Base-by-base conservation (phyloP, 2,113 vertebrate genomes). In the Scalopus aquaticus region DNA sequence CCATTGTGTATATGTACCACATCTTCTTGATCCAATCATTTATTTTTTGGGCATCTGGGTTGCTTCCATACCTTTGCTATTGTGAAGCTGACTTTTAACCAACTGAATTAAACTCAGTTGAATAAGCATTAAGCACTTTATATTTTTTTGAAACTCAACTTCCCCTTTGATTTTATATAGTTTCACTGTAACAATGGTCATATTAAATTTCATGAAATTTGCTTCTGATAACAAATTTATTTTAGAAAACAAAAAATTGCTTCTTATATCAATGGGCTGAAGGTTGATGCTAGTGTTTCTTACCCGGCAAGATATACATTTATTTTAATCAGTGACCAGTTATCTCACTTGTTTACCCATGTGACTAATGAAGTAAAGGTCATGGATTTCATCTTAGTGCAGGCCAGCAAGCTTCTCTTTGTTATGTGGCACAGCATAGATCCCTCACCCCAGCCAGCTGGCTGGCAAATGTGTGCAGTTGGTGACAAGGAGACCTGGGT, bases 401-500 rank as follows among this genome's bases (percentile, higher is more conserved):
- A 90, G 89, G 9, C 73, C 73, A 90, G 92, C 56, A 94, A 80
- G 39, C 56, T 70, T 94, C 46, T 93, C 83, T 95, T 92, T 97
- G 87, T 96, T 78, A 73, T 26, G 28, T 90, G 93, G 72, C 91
- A 94, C 49, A 77, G 58, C 32, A 81, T 79, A 76, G 1, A 1
- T 76, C 62, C 42, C 90, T 89, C 92, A 94, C 83, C 54, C 67
- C 80, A 90, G 42, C 89, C 96, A 97, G 93, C 95, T 97, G 92
- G 91, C 91, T 95, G 91, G 96, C 90, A 97, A 97, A 95, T 97
- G 95, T 97, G 93, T 95, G 73, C 84, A 94, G 77, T 94, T 97
- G 95, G 95, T 97, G 97, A 97, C 97, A 97, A 92, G 88, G 88
- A 96, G 92, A 93, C 90, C 95, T 94, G 84, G 93, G 94, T 92